These are phyloP conservation scores for Coranthus polyacanthus DNA, from an alignment of 2,797 vertebrate species.

Conservation along the genomic window DNA sequence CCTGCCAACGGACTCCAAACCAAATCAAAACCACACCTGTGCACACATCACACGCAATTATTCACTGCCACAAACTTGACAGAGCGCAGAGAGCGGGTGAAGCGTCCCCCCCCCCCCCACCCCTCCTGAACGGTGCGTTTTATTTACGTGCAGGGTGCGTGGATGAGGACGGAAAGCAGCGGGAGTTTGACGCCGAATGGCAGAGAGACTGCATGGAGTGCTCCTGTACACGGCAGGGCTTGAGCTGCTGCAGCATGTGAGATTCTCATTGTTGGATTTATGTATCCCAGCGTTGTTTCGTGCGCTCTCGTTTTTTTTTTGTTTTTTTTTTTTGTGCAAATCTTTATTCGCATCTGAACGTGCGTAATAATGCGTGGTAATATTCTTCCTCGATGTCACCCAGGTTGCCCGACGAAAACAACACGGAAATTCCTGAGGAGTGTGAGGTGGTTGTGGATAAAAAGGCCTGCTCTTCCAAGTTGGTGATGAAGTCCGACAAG, in stretches of 20 bases:
- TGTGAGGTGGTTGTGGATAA: slow-evolving; percentile 64
- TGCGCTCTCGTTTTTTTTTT: not conserved
- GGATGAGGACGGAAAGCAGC: slow-evolving; percentile 50
- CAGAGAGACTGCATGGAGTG: slow-evolving; percentile 51
- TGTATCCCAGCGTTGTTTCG: not conserved
- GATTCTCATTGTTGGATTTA: slow-evolving; percentile 18
- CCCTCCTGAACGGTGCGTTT: slow-evolving; percentile 23
- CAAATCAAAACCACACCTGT: slow-evolving; percentile 26
- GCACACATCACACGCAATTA: slow-evolving; percentile 6
- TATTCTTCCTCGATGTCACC: slow-evolving; percentile 7
- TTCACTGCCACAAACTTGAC: not conserved
- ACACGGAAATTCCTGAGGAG: not conserved
- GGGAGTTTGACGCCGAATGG: slow-evolving; percentile 50
- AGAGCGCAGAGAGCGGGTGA: not conserved
- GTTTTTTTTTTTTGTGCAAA: not conserved
- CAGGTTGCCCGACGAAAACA: slow-evolving; percentile 18
- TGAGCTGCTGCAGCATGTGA: slow-evolving; percentile 59
- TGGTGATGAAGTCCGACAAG: slow-evolving; percentile 57
- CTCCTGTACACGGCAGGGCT: slow-evolving; percentile 15
- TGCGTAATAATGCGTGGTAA: no score
- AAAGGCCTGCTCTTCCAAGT: slow-evolving; percentile 42
- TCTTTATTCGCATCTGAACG: not conserved
- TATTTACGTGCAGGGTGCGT: slow-evolving; percentile 53
- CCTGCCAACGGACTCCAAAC: not conserved
- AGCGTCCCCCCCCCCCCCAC: no score